These are phyloP conservation scores for Aplodontia rufa DNA, from an alignment of 2,113 vertebrate species.

Conservation along the genomic window DNA sequence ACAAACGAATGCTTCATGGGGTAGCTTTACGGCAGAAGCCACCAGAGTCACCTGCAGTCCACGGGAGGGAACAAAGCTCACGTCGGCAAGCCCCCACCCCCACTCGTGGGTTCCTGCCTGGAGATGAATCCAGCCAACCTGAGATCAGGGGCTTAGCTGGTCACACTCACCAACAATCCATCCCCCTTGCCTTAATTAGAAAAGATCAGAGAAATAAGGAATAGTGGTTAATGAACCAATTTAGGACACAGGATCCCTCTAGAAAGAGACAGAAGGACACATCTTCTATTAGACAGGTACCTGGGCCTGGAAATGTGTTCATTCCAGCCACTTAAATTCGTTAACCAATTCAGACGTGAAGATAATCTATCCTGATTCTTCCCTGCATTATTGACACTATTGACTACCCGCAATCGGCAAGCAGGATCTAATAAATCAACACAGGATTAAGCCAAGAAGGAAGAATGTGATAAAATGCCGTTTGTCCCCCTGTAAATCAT, in stretches of 20 bases:
- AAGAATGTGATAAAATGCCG: conserved; percentile 79
- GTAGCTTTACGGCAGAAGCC: conserved; percentile 38
- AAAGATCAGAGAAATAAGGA: conserved; percentile 23
- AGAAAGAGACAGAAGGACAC: neutral
- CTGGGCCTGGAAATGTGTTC: conserved; percentile 28
- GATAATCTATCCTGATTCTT: conserved; percentile 84
- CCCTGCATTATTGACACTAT: conserved; percentile 82
- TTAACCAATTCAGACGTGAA: conserved; percentile 77
- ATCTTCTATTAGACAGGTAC: neutral
- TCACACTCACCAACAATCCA: neutral
- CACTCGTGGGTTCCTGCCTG: neutral
- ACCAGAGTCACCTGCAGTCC: fast-evolving
- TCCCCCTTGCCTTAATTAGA: neutral
- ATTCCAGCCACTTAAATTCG: conserved; percentile 59
- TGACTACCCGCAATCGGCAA: conserved; percentile 76
- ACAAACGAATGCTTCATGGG: neutral
- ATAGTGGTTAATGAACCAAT: neutral
- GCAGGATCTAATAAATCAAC: conserved; percentile 83
- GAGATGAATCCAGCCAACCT: too few relatives aligned
- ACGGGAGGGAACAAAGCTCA: neutral
- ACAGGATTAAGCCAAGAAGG: conserved; percentile 81
- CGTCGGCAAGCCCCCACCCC: fast-evolving
- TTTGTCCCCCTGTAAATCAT: conserved; percentile 80
- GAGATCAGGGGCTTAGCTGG: fast-evolving
- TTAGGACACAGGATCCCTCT: neutral